Base-by-base conservation (phyloP, 2,797 vertebrate genomes). In the Channa striata region DNA sequence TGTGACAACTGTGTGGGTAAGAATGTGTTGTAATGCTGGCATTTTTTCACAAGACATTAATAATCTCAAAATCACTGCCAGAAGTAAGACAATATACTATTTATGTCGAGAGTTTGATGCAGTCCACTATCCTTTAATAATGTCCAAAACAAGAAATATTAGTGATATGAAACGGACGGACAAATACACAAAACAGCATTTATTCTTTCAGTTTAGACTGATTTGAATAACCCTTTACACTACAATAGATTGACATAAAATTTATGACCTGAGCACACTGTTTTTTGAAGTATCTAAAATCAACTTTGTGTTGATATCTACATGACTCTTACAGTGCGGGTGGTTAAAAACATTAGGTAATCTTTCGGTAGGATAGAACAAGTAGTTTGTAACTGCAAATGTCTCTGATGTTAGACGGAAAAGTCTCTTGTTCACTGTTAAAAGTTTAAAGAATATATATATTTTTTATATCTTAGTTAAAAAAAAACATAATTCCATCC, bases 1-100 rank as follows among this genome's bases (percentile, higher is more conserved):
- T 99, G 97, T 49, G 97, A 99, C 94, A 99, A 98, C 94, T 99
- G 97, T 79, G 97, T 99, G 5, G 97, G 97, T 99, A 85, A 96
- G 96, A 44, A 77, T 46, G 21, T 56, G 48, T 21, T 16, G 5
- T 17, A 42, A 56, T 50, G 30, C 74, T 57, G 9, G 39, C 46
- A 37, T 60, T 72, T 51, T 52, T 49, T 20, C 8, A 16, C 44
- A 10, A 16, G 52, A 25, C 23, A 23, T 9, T 48, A 59, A 68
- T 44, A 21, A 51, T 51, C 20, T 20, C 2, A 4, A 30, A 30
- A 30, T 23, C 16, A 5, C 36, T 21, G 42, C 4, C 36, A 43
- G 16, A 51, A 25, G 33, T 9, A 52, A 48, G 21, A 36, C 17
- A 34, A 13, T 12, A 23, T 39, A 7, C 48, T 43, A 37, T 1